Evolutionary conservation across 2,113 vertebrate genomes (phyloP), one percentile per base, ranked within the genome.

Genomic region (Sterrhoptilus dennistouni): DNA sequence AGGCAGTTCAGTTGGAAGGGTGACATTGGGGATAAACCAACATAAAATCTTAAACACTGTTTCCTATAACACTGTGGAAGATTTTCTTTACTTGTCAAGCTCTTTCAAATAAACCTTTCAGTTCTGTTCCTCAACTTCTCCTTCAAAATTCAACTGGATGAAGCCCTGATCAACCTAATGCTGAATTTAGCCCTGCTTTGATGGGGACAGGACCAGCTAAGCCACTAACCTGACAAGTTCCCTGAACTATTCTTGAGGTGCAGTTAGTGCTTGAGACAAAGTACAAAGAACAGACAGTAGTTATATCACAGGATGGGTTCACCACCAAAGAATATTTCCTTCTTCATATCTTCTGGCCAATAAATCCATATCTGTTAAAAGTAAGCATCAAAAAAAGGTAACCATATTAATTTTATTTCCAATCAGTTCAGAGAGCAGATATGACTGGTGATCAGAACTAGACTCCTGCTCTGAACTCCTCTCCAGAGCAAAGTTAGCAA

Each of bases 21-120:
- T 56, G 72, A 33, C 9, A 24, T 0, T 7, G 16, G 22, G 42
- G 18, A 79, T 0, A 60, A 28, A 20, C 9, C n/a, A 40, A 12
- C 5, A 15, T 3, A 63, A 81, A 74, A 59, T 8, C 3, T 29
- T 52, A 16, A 61, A 42, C 68, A 42, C 5, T 76, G 19, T 47
- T 18, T 54, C 38, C 40, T 68, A 0, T 16, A 64, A 29, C 5
- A 18, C 28, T 53, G 24, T 7, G 28, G n/a, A 76, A 24, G 27
- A 47, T 50, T 71, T 83, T 40, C 24, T 66, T 85, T 49, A 36
- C 24, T 52, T 81, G 52, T 27, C 3, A 31, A 71, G 12, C 14
- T 71, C 20, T 49, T 87, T 75, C 65, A 79, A 87, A 68, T 3
- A 91, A 21, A 89, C 60, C 25, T 57, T 92, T 16, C 23, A 16